Base-by-base conservation (phyloP, 1,140 invertebrate species). In the Sycophila sp. region DNA sequence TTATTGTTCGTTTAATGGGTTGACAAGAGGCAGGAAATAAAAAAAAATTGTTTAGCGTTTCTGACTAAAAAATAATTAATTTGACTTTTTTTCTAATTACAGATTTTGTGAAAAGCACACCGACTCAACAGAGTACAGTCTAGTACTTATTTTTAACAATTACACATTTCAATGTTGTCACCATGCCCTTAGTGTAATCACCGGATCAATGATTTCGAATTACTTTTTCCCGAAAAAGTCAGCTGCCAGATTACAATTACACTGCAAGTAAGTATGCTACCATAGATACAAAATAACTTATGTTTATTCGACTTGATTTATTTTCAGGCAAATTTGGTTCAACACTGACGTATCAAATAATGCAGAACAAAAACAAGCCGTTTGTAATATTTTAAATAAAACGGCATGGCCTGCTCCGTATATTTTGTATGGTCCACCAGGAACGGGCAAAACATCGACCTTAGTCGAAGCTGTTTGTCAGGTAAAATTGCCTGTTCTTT, bases 401-500 rank as follows among this genome's bases (percentile, higher is more conserved):
- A 80, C 85, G 3, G 84, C 87, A 13, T 80, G 89, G n/a, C 91
- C 92, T 2, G 82, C 90, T 2, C 93, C 94, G 0, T 94, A 93
- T 70, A 88, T 95, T 45, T 83, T 95, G 32, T 93, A 92, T 83
- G 93, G 93, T 2, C 93, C 93, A 30, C 93, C 93, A 30, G 93
- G 92, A 40, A 94, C 93, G 0, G 93, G 93, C 0, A 95, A 95
- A 84, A 94, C 93, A 15, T 87, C 92, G 0, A 94, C 92, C 4
- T 74, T 94, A 13, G 89, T 94, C 7, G 93, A 94, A 81, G 85
- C 89, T 8, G 90, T 94, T 75, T 80, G 88, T 19, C 91, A 92
- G 72, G 82, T 88, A 75, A n/a, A n/a, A 2, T n/a, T n/a, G n/a
- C n/a, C n/a, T n/a, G 2, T 17, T 47, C 8, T 8, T 24, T 47